Base-by-base conservation (phyloP, 2,797 vertebrate species). In the Enteromius argenteus region DNA sequence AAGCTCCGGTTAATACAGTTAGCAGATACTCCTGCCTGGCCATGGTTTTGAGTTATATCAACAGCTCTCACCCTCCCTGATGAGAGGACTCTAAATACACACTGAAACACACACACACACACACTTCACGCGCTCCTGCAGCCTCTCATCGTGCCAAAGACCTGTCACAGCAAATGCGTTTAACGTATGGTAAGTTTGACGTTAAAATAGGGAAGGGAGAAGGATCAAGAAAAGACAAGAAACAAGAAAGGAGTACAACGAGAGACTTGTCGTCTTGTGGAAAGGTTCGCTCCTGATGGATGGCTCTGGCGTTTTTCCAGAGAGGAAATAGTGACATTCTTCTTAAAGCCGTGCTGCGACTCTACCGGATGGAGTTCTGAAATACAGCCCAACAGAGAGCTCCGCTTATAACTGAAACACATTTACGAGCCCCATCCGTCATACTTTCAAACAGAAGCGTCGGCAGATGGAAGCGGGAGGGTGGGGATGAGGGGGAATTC, bases 1-100 rank as follows among this genome's bases (percentile, higher is more conserved):
- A 88, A 90, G 83, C 39, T 37, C 49, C 19, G 66, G 51, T 86
- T 90, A 87, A 90, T 91, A 85, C 85, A 86, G 87, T 89, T 86
- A 89, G 87, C 91, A 91, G 89, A 90, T 88, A 85, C 87, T 90
- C 85, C 91, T 92, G 83, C 85, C 91, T 92, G 84, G 86, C 81
- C 74, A 79, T 62, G 87, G 86, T 81, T 92, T 87, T 88, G 79
- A 62, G 84, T 87, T 90, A 85, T 90, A 88, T 91, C 90, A 90
- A 89, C 89, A 88, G 85, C 62, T 79, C 80, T 67, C 68, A 81
- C 86, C 77, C 80, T 87, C 15, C 69, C 76, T 78, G 79, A 79
- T 78, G 80, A 87, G 64, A 87, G 79, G 58, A 84, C 44, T 64
- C 68, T 44, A 81, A 69, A 81, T 75, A 86, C 80, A 82, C 82